Evolutionary conservation across 2,113 vertebrate genomes (phyloP).

Genomic region (Pagrus major): DNA sequence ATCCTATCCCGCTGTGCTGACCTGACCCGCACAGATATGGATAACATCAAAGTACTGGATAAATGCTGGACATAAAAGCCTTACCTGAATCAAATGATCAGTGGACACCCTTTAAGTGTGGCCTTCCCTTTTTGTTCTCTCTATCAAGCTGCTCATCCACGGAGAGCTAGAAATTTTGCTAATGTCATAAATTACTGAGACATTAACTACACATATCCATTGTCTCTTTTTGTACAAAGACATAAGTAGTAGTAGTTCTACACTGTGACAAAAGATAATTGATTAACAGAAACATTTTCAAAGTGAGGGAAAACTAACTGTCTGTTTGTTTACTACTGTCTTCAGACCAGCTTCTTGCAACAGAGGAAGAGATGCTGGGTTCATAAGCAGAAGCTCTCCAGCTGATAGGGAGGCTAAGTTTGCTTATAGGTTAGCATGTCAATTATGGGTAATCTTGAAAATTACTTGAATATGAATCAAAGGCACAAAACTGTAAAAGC

Average conservation of each 20-base stretch:
- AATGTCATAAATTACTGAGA: constrained; percentile 7
- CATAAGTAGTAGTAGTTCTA: background rate
- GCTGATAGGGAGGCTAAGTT: too few relatives aligned
- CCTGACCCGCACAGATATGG: constrained; percentile 48
- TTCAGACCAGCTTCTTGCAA: background rate
- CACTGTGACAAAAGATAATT: constrained; percentile 9
- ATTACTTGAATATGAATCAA: background rate
- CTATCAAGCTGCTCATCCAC: constrained; percentile 21
- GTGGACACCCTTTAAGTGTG: constrained; percentile 3
- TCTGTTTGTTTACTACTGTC: background rate
- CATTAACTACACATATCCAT: background rate
- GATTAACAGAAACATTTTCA: constrained; percentile 35
- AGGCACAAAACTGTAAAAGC: background rate
- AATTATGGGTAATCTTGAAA: background rate
- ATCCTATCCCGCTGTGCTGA: constrained; percentile 36
- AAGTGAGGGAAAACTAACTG: background rate
- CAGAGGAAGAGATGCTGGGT: background rate
- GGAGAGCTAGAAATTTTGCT: background rate
- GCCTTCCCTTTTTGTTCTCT: constrained; percentile 4
- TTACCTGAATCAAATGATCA: constrained; percentile 48
- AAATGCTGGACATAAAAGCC: constrained; percentile 59
- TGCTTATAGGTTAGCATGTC: background rate
- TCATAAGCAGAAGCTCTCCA: background rate
- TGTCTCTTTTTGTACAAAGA: background rate
- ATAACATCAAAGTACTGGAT: constrained; percentile 58